Percentiles rank a stretch among this genome's conserved stretches.
phyloP scores from a whole-genome alignment of 1,140 invertebrate genomes.

The Copidosoma floridanum region DNA sequence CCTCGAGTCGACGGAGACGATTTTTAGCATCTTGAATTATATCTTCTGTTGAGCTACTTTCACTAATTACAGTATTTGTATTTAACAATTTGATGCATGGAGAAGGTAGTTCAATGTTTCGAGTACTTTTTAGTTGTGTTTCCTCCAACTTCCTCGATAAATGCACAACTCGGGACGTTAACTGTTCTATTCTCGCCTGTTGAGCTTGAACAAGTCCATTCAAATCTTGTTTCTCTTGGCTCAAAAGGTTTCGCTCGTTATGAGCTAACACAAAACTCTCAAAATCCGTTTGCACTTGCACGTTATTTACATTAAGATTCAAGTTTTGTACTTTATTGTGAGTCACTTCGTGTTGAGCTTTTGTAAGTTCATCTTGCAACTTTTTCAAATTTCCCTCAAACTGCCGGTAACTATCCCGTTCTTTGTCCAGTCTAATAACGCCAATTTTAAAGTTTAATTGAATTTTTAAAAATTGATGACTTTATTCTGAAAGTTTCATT shows the following conservation, averaged over 20 bases:
- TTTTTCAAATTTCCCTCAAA: constrained; percentile 47
- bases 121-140: constrained; percentile 32
- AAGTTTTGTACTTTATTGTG: not conserved
- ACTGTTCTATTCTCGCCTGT: constrained; percentile 46
- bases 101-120: constrained; percentile 24
- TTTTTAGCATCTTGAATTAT: constrained; percentile 52
- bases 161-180: constrained; percentile 42
- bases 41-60: constrained; percentile 53
- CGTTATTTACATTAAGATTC: constrained; percentile 28
- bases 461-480: constrained; percentile 2
- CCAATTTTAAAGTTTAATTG: constrained; percentile 3
- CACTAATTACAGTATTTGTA: constrained; percentile 41
- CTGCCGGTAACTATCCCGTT: constrained; percentile 38
- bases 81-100: constrained; percentile 29
- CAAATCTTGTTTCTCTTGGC: constrained; percentile 45
- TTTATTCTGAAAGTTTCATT: constrained; percentile 4
- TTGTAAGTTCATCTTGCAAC: constrained; percentile 43
- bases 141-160: constrained; percentile 48
- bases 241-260: constrained; percentile 33
- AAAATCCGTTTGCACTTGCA: constrained; percentile 46
- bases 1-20: constrained; percentile 45
- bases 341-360: constrained; percentile 37
- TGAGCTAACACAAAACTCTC: constrained; percentile 23
- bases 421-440: constrained; percentile 43
- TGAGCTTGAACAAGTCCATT: constrained; percentile 45